Conservation (phyloP, 1,140 invertebrate species). For the Brachionus rubens region DNA sequence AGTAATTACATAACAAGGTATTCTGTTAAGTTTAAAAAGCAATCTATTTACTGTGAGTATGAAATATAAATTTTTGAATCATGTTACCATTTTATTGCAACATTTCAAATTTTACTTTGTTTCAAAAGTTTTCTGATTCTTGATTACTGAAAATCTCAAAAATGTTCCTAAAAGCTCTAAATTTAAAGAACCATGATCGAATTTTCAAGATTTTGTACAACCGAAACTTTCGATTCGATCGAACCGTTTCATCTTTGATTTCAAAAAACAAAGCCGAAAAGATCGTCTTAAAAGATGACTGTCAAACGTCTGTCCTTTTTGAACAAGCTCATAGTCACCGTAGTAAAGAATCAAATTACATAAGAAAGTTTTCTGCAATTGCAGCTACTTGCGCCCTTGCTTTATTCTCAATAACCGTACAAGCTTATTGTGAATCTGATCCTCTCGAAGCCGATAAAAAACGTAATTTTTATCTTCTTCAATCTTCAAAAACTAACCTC, state of each 20-base stretch:
- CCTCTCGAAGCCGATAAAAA: not conserved
- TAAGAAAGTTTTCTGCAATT: not conserved
- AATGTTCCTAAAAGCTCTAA: slow-evolving; percentile 6
- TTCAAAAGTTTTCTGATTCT: too few species aligned
- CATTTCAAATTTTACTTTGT: slow-evolving; percentile 11
- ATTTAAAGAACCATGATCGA: not conserved
- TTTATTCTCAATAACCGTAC: not conserved
- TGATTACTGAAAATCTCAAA: not conserved
- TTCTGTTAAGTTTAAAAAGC: slow-evolving; percentile 19
- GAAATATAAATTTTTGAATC: not conserved
- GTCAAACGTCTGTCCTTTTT: not conserved
- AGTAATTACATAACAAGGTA: not conserved
- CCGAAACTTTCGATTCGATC: not conserved
- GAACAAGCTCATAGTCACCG: too few species aligned
- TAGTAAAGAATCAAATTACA: not conserved
- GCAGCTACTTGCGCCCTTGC: not conserved
- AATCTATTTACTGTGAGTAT: not conserved
- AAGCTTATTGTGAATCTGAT: slow-evolving; percentile 13
- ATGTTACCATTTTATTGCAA: slow-evolving; percentile 6
- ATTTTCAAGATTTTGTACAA: not conserved
- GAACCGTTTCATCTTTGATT: too few species aligned
- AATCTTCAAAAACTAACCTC: not conserved
- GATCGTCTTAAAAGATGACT: not conserved
- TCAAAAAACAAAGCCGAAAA: too few species aligned
- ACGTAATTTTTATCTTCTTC: not conserved